Conservation (phyloP, 2,888 invertebrate genomes). For the Cyaniris semiargus region DNA sequence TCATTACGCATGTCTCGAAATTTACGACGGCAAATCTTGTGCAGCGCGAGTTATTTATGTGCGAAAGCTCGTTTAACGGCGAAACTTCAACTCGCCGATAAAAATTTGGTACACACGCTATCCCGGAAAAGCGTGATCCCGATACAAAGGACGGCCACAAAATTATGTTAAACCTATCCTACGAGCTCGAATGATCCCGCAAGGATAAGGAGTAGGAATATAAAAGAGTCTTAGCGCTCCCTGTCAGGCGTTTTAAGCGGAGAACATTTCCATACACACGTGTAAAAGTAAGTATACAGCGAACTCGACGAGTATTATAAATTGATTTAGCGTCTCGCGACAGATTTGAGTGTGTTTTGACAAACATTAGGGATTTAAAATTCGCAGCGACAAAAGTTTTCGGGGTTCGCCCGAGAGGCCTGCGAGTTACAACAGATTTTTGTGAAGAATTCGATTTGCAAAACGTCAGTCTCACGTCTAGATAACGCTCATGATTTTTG, state of each 20-base stretch:
- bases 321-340: conserved; percentile 78
- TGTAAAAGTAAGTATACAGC: conserved; percentile 59
- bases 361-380: conserved; percentile 75
- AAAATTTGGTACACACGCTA: conserved; percentile 57
- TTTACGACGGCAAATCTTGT: conserved; percentile 64
- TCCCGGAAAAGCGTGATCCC: conserved; percentile 52
- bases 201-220: conserved; percentile 77
- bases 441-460: conserved; percentile 29
- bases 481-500: conserved; percentile 26
- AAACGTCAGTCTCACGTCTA: conserved; percentile 25
- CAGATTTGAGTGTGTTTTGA: conserved; percentile 76
- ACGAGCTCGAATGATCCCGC: conserved; percentile 75
- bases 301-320: conserved; percentile 72
- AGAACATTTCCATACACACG: conserved; percentile 74
- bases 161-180: conserved; percentile 79
- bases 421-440: conserved; percentile 27
- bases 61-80: conserved; percentile 55
- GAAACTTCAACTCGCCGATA: conserved; percentile 57
- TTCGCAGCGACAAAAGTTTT: conserved; percentile 68
- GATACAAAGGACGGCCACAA: conserved; percentile 67
- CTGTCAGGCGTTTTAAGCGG: conserved; percentile 70
- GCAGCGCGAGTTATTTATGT: conserved; percentile 57
- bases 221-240: conserved; percentile 77
- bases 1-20: conserved; percentile 67
- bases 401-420: conserved; percentile 51